These are phyloP conservation scores for Trissolcus brochymenae DNA, from an alignment of 2,888 invertebrate genomes.

Conservation along the genomic window DNA sequence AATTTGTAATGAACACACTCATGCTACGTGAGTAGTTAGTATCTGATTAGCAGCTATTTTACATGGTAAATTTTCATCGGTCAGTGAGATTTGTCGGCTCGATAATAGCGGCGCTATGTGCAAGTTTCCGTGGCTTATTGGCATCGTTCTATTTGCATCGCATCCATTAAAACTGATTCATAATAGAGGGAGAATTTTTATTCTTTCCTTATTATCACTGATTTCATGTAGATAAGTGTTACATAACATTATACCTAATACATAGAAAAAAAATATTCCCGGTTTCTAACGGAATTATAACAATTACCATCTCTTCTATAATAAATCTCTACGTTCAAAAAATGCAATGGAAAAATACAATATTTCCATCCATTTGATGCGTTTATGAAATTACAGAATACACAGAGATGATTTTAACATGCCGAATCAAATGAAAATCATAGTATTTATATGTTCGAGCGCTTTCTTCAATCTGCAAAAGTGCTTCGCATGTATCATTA, in stretches of 20 bases:
- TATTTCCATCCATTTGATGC: too few species aligned
- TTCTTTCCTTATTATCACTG: conserved; percentile 18
- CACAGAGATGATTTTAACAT: too few species aligned
- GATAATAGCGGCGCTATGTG: conserved; percentile 28
- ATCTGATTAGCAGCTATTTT: conserved; percentile 3
- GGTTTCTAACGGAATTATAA: background rate
- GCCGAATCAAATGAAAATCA: conserved; percentile 6
- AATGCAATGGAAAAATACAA: too few species aligned
- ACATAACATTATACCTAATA: conserved; percentile 3
- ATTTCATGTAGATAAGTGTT: conserved; percentile 28
- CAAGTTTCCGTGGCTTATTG: conserved; percentile 25
- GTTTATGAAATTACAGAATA: too few species aligned
- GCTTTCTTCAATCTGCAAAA: conserved; percentile 8
- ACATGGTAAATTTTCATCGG: conserved; percentile 16
- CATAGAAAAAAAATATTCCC: conserved; percentile 9
- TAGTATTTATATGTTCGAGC: conserved; percentile 5
- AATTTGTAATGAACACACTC: too few species aligned
- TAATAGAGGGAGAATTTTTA: conserved; percentile 26
- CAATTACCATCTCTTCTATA: too few species aligned
- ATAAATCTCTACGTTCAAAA: too few species aligned
- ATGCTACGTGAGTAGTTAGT: too few species aligned
- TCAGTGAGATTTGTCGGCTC: conserved; percentile 13
- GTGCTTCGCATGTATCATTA: conserved; percentile 11
- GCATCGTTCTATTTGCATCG: conserved; percentile 12
- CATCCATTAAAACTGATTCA: conserved; percentile 4